Conservation (phyloP, 1,140 invertebrate species). For the Macrostomum lignano region DNA sequence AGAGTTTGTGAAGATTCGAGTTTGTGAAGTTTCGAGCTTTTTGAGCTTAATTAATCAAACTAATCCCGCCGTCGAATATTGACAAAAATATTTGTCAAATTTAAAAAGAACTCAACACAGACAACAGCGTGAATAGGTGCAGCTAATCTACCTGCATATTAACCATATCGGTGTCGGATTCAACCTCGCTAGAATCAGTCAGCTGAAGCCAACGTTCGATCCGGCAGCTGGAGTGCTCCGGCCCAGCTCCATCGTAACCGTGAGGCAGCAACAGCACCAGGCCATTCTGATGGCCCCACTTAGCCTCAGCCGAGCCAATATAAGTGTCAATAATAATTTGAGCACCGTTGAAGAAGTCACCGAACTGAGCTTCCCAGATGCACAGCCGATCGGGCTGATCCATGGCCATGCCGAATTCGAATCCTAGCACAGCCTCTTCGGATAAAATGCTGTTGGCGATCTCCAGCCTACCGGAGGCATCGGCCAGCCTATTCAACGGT, state of each 20-base stretch:
- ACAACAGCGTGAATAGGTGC: too few relatives aligned
- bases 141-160: slow-evolving; percentile 62
- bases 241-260: slow-evolving; percentile 79
- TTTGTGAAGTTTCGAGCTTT: too few relatives aligned
- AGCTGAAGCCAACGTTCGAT: slow-evolving; percentile 70
- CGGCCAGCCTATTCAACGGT: slow-evolving; percentile 51
- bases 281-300: slow-evolving; percentile 70
- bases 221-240: slow-evolving; percentile 73
- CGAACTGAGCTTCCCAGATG: slow-evolving; percentile 96
- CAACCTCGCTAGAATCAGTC: slow-evolving; percentile 48
- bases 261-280: slow-evolving; percentile 71
- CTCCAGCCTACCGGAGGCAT: slow-evolving; percentile 33
- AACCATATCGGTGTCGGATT: slow-evolving; percentile 36
- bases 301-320: slow-evolving; percentile 59
- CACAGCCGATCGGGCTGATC: slow-evolving; percentile 48
- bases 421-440: slow-evolving; percentile 82
- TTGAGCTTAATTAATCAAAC: too few relatives aligned
- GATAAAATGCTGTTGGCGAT: slow-evolving; percentile 73
- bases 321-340: slow-evolving; percentile 84
- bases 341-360: slow-evolving; percentile 79
- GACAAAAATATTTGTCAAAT: too few relatives aligned
- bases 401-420: slow-evolving; percentile 48
- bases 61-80: too few relatives aligned
- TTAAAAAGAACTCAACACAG: too few relatives aligned
- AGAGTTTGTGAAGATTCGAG: too few relatives aligned